A percentile compares a stretch with the other conserved stretches of the same genome.
Conservation (phyloP, 37 sponge, comb jelly and placozoan species). For the Amphimedon queenslandica region DNA sequence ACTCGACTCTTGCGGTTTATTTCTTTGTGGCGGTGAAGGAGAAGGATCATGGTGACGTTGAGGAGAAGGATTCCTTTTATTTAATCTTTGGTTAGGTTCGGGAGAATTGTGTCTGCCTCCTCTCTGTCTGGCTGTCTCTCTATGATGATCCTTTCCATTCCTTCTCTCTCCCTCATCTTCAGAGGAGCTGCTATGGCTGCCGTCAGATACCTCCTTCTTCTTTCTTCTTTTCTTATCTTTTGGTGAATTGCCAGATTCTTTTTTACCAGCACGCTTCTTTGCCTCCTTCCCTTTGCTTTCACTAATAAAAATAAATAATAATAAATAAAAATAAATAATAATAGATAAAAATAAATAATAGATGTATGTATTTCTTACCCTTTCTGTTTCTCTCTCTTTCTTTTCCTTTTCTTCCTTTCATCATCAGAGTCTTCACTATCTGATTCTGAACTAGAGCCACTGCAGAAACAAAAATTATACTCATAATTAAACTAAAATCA, state of each 20-base stretch:
- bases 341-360: not conserved
- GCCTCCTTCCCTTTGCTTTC: not conserved
- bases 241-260: not conserved
- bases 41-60: not conserved
- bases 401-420: not conserved
- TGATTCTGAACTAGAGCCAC: no score
- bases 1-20: no score
- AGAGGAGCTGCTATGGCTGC: not conserved
- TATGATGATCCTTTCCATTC: constrained; percentile 2
- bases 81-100: no score
- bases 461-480: no score
- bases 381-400: not conserved
- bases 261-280: not conserved
- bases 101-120: no score
- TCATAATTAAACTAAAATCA: no score
- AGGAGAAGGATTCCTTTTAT: not conserved
- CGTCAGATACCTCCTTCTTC: not conserved
- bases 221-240: not conserved
- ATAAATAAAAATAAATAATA: not conserved
- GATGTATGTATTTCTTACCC: not conserved
- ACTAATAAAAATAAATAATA: not conserved
- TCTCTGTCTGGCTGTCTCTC: constrained; percentile 7
- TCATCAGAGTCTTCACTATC: no score
- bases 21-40: not conserved
- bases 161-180: constrained; percentile 1